Conservation (phyloP, 1,140 invertebrate species). For the Prorops nasuta region DNA sequence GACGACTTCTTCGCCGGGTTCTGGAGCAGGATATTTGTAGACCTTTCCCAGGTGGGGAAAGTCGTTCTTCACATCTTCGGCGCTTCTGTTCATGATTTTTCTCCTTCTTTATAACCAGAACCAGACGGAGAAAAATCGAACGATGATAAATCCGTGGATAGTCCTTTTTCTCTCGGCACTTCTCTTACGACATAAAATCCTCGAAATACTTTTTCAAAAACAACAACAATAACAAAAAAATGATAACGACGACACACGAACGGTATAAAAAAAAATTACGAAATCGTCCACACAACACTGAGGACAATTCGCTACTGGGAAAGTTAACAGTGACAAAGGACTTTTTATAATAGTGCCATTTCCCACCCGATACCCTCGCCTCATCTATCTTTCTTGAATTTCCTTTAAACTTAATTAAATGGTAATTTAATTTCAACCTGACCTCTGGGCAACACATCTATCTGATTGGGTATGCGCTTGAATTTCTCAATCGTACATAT, state of each 20-base stretch:
- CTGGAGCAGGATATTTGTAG: conserved; percentile 13
- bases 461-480: too few species aligned
- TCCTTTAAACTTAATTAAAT: conserved; percentile 33
- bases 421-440: conserved; percentile 26
- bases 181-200: too few species aligned
- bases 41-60: conserved; percentile 1
- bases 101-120: too few species aligned
- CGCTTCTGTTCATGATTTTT: too few species aligned
- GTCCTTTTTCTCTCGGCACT: conserved; percentile 22
- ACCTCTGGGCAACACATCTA: conserved; percentile 8
- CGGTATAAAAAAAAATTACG: conserved; percentile 3
- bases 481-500: too few species aligned
- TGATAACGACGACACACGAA: too few species aligned
- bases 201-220: conserved; percentile 3
- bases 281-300: conserved; percentile 1
- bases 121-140: too few species aligned
- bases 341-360: conserved; percentile 43
- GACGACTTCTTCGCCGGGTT: conserved; percentile 74
- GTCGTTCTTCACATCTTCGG: conserved; percentile 3
- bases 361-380: conserved; percentile 22
- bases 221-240: too few species aligned
- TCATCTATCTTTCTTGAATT: conserved; percentile 20
- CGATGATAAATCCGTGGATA: neutral
- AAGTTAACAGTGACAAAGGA: neutral
- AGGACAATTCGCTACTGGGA: conserved; percentile 11